Evolutionary conservation across 2,113 vertebrate species (phyloP).

Genomic region (Illadopsis cleaveri): DNA sequence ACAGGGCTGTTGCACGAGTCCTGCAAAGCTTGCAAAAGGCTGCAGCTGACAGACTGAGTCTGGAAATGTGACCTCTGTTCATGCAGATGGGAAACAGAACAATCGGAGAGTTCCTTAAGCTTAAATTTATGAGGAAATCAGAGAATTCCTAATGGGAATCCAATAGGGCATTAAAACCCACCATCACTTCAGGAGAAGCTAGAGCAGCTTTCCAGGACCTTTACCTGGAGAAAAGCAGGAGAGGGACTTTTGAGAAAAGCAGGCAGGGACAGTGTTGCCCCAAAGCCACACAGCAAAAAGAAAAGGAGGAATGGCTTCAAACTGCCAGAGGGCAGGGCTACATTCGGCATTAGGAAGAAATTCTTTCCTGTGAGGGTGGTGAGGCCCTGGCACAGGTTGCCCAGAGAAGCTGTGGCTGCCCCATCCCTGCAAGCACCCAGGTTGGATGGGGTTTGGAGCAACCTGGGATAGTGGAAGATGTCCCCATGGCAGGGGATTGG

Average conservation of each 20-base stretch:
- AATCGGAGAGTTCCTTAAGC: neutral
- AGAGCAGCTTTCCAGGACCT: neutral
- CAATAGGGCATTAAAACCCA: neutral
- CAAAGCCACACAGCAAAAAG: neutral
- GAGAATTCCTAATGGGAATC: neutral
- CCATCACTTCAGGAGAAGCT: neutral
- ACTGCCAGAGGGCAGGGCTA: neutral
- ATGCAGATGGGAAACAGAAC: neutral
- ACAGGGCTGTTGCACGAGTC: fast-evolving
- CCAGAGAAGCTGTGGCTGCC: neutral
- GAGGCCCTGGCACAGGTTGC: neutral
- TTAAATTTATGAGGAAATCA: neutral
- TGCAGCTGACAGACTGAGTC: neutral
- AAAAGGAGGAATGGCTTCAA: neutral
- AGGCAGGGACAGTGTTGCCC: fast-evolving
- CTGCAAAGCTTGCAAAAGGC: neutral
- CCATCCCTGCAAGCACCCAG: neutral
- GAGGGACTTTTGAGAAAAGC: neutral
- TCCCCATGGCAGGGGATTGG: fast-evolving
- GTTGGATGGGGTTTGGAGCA: neutral
- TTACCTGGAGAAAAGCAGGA: neutral
- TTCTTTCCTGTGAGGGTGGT: too few relatives aligned
- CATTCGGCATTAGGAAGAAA: neutral
- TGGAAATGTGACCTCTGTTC: neutral
- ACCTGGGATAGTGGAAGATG: neutral